Base-by-base conservation (phyloP, 2,888 invertebrate genomes). In the Torymus tubicola region DNA sequence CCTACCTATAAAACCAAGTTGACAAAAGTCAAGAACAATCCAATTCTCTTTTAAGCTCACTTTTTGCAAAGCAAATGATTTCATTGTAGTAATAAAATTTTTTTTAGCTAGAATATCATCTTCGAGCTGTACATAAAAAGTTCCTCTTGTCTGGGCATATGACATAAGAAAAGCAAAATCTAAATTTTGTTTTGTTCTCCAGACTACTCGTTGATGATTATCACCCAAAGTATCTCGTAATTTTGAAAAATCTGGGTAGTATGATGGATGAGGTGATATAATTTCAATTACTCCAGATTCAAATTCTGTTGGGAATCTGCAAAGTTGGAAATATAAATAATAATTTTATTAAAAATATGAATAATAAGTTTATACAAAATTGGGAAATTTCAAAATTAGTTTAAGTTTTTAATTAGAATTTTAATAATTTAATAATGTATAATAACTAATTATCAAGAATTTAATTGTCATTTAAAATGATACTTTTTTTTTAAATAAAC, bases 141-240 rank as follows among this genome's bases (percentile, higher is more conserved):
- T 94, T 79, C 96, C 98, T 89, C 95, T 95, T 0, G 95, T 93
- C 87, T 96, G 96, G 0, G 96, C 96, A 88, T 98, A 98, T 78
- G 98, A 95, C 98, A 99, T 99, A 14, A 99, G 92, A 90, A 96
- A 99, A 0, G 97, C 95, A 87, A 96, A 97, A 90, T 99, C 98
- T 78, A 98, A 92, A 90, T 98, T 98, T 90, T 99, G 98, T 87
- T 99, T 99, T 3, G 98, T 96, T 73, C 98, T 92, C 98, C 98
- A 99, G 74, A 94, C 93, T 0, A 96, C 95, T 0, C 98, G 93
- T 87, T 97, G 96, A 82, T 93, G 92, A 0, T 97, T 94, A 91
- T 98, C 98, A 0, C 97, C 97, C 4, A 98, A 92, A 0, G 96
- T 97, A 52, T 94, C 93, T 5, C 94, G 93, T 18, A 98, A 90